A percentile compares a stretch with the other conserved stretches of the same genome.
Conservation (phyloP, 2,113 vertebrate species). For the Solenodon paradoxus region DNA sequence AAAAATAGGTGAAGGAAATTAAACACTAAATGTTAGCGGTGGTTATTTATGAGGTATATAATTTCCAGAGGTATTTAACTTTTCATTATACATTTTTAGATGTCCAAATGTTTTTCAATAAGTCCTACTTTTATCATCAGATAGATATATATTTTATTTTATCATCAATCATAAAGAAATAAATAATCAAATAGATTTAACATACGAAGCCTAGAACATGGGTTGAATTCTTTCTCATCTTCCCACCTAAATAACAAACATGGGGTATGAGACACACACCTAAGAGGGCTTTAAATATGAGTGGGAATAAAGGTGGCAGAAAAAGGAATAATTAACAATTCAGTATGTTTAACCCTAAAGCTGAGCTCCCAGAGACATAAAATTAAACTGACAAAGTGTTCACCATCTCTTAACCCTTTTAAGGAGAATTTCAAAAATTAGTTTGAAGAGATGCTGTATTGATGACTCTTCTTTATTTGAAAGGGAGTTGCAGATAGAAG, state of each 20-base stretch:
- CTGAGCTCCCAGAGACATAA: not conserved
- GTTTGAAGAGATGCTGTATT: not conserved
- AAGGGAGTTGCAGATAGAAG: not conserved
- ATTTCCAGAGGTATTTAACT: not conserved
- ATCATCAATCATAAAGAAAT: not conserved
- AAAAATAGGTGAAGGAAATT: constrained; percentile 19
- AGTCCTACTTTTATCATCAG: not conserved
- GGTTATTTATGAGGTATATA: not conserved
- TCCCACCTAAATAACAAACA: not conserved
- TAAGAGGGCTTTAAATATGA: not conserved
- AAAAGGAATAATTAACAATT: not conserved
- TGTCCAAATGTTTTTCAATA: not conserved
- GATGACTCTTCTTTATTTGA: not conserved
- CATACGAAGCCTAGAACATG: not conserved
- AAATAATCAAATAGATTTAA: not conserved
- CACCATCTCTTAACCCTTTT: not conserved
- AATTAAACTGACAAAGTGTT: not conserved
- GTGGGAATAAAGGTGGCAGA: not conserved
- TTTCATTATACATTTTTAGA: not conserved
- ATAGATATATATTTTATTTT: constrained; percentile 31
- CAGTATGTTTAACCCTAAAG: not conserved
- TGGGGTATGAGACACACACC: not conserved
- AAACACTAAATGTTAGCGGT: not conserved
- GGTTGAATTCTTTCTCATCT: not conserved
- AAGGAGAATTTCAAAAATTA: not conserved